A percentile compares a stretch with the other conserved stretches of the same genome.
Evolutionary conservation across 2,797 vertebrate genomes (phyloP).

Genomic region (Mormyrus proboscirostris): DNA sequence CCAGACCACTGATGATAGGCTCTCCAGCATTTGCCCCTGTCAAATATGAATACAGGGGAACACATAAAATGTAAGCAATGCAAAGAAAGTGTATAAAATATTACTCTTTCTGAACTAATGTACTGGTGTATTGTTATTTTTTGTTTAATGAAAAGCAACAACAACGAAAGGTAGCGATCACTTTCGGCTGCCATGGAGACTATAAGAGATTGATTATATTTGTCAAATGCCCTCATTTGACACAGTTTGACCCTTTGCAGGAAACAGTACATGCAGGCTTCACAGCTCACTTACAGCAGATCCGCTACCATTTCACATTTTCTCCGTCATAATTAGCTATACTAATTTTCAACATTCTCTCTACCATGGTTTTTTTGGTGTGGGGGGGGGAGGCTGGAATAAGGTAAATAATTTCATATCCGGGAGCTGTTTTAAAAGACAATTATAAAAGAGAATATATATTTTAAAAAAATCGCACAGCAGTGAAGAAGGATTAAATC

Average conservation of each 20-base stretch:
- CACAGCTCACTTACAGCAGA: background rate
- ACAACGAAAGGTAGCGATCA: background rate
- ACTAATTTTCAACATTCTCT: background rate
- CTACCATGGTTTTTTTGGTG: background rate
- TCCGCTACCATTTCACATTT: background rate
- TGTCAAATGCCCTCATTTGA: conserved; percentile 6
- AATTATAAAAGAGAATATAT: background rate
- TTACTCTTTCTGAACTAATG: background rate
- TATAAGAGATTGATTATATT: background rate
- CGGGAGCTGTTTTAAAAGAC: background rate
- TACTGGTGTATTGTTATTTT: background rate
- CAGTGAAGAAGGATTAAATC: background rate
- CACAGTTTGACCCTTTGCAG: background rate
- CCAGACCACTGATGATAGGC: background rate
- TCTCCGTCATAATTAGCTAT: background rate
- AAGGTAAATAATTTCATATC: background rate
- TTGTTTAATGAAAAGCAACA: background rate
- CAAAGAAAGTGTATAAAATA: background rate
- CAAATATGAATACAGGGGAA: background rate
- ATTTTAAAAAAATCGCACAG: background rate
- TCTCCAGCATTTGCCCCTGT: background rate
- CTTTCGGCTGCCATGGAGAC: background rate
- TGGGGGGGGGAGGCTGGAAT: background rate
- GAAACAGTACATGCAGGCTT: background rate
- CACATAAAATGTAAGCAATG: background rate